Conservation (phyloP, 2,797 vertebrate genomes). For the Sebastes alutus region DNA sequence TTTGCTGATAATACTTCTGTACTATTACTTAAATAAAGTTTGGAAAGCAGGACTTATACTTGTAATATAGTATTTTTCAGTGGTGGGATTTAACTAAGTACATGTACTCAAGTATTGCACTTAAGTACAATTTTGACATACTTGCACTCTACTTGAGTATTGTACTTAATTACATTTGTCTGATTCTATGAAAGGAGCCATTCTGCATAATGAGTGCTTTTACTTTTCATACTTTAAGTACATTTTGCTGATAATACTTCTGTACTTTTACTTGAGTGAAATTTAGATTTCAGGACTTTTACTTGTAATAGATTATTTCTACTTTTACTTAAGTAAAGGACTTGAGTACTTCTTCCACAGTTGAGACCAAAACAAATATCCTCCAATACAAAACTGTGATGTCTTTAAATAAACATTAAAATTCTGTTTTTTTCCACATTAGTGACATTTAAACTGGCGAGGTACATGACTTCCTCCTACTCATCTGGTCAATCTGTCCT, state of each 20-base stretch:
- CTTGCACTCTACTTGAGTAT: too few species aligned
- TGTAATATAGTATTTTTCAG: too few species aligned
- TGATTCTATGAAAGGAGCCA: too few species aligned
- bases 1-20: not conserved
- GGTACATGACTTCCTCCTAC: rapidly evolving
- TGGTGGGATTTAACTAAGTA: too few species aligned
- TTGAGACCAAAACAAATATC: not conserved
- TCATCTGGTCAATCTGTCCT: rapidly evolving
- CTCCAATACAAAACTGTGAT: not conserved
- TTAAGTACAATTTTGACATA: too few species aligned
- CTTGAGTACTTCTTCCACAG: not conserved
- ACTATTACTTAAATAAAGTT: not conserved
- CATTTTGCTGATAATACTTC: not conserved
- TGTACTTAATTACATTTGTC: too few species aligned
- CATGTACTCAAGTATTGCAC: too few species aligned
- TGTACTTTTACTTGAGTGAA: not conserved
- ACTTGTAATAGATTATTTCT: too few species aligned
- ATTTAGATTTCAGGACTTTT: not conserved
- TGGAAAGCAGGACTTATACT: too few species aligned
- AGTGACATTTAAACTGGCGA: conserved; percentile 47
- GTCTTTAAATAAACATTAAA: not conserved
- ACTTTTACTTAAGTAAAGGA: not conserved
- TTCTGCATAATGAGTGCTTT: too few species aligned
- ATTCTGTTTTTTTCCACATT: not conserved
- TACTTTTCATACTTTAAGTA: not conserved